Evolutionary conservation across 30 jellyfish, hydroid and myxozoan species (phyloP), one percentile per base, ranked within the genome.

Genomic region (Aurelia sp.): DNA sequence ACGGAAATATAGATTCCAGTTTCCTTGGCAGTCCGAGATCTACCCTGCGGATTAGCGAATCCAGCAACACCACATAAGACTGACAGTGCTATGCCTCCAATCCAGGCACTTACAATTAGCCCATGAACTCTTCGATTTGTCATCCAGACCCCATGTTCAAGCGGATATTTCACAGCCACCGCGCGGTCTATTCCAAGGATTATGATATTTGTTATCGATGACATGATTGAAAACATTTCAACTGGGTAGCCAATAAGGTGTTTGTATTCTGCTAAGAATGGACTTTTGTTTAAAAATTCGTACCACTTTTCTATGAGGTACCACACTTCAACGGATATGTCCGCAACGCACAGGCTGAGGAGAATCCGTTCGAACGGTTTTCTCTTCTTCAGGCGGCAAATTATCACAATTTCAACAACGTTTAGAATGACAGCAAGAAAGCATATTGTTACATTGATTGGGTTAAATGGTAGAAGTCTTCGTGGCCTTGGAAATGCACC

Each of bases 271-370:
- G 76, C 78, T 33, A 19, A 81, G 11, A 53, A 17, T 1, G 72
- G 30, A 17, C 19, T 40, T 16, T 30, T 67, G 15, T 31, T 41
- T 8, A 13, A 78, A 8, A 21, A 31, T 21, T 52, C 40, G 19
- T 81, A 53, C 67, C 33, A 58, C 24, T 30, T 53, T 55, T 68
- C 60, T 4, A 67, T 4, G 12, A 61, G 44, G 67, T 81, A 81
- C 13, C 27, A 47, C 68, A 69, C 11, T 2, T 70, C 40, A n/a
- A 81, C 84, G 18, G 66, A 4, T 6, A 81, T 51, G 41, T 81
- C 91, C n/a, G 85, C 91, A 24, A 53, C 59, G 27, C 91, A 81
- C n/a, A 81, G 68, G 51, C 91, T 81, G 0, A 81, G 51, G 55
- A 81, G 68, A 22, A 69, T 67, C 57, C 84, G 57, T 50, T 81